Evolutionary conservation across 2,888 invertebrate species (phyloP).

Genomic region (Epistrophella euchroma): DNA sequence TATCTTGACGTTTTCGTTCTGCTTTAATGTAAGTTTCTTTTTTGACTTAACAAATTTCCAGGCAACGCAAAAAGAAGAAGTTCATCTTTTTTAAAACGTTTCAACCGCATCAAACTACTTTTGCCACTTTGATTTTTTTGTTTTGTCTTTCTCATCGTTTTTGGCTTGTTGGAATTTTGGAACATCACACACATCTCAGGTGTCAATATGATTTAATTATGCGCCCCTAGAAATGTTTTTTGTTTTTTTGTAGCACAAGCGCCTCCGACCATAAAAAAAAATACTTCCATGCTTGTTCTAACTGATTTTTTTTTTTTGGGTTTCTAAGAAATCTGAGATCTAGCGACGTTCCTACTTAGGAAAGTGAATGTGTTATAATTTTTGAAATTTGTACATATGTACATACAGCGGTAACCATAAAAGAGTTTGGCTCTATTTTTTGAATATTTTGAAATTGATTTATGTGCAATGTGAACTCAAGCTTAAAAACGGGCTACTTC

Average conservation of each 20-base stretch:
- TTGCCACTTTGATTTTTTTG: conserved; percentile 39
- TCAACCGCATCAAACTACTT: conserved; percentile 24
- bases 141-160: background rate
- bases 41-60: background rate
- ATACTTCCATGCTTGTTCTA: conserved; percentile 34
- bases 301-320: conserved; percentile 20
- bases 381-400: conserved; percentile 21
- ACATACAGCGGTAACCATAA: conserved; percentile 5
- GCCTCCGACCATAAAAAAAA: conserved; percentile 41
- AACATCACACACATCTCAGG: conserved; percentile 77
- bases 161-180: conserved; percentile 43
- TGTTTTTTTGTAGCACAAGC: conserved; percentile 38
- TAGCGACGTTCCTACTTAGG: conserved; percentile 50
- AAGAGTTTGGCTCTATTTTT: background rate
- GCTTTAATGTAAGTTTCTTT: background rate
- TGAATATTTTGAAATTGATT: conserved; percentile 29
- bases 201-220: conserved; percentile 76
- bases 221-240: conserved; percentile 53
- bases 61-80: background rate
- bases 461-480: conserved; percentile 42
- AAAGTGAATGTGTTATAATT: conserved; percentile 52
- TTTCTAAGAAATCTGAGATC: conserved; percentile 71
- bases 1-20: background rate
- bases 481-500: conserved; percentile 56
- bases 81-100: conserved; percentile 8